Base-by-base conservation (phyloP, 2,113 vertebrate species). In the Malaclemys terrapin region DNA sequence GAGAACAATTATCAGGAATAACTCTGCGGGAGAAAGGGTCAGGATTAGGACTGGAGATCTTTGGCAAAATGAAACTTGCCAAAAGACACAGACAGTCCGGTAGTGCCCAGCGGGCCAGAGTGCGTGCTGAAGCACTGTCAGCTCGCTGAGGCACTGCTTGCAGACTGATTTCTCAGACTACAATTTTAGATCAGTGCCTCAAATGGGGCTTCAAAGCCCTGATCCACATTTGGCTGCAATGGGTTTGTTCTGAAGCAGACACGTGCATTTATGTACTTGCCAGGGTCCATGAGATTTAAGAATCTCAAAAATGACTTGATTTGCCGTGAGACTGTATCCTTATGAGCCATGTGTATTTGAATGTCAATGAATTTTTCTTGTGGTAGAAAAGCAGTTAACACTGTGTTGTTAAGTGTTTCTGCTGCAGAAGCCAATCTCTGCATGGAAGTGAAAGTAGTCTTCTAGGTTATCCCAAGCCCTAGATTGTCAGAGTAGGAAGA, bases 21-120 rank as follows among this genome's bases (percentile, higher is more conserved):
- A 12, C 29, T 78, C 50, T 82, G 56, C 49, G 80, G 72, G 38
- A 95, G 42, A 27, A 86, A 89, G 42, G 0, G 0, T 45, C 76
- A 76, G 81, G 45, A 91, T 76, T 0, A 56, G 62, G 78, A 79
- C 0, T 3, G 80, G 9, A 0, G 1, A 91, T 31, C 53, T 80
- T 20, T 13, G 84, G 56, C 31, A 91, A 95, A 93, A 93, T 35
- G 72, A 93, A 89, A 80, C 20, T 89, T 91, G 57, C 31, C 47
- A 90, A 88, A 91, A 50, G 57, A 24, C 8, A 72, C 22, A 35
- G 59, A 78, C 84, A 89, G 42, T 42, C 29, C 80, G 86, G 35
- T 3, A 45, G 38, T 2, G 80, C 8, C 56, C 59, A 84, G 38
- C 38, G 8, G 59, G 20, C 65, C 38, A 9, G 38, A 35, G 7